Percentiles rank a stretch among this genome's conserved stretches.
phyloP scores from a whole-genome alignment of 2,888 invertebrate species.

The Phlogophora meticulosa region DNA sequence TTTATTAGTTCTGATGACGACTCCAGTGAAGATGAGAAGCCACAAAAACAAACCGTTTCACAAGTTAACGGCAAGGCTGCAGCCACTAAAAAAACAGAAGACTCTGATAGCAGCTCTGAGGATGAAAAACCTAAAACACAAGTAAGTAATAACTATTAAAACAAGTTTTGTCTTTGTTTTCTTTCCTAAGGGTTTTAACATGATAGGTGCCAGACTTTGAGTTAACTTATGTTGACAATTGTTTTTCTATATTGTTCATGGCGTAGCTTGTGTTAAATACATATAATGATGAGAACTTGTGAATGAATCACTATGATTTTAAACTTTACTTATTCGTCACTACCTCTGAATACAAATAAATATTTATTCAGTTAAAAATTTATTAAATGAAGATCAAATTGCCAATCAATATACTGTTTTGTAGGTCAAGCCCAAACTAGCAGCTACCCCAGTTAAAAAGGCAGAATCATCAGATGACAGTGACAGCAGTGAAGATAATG shows the following conservation, averaged over 20 bases:
- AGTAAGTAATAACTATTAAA: slow-evolving; percentile 59
- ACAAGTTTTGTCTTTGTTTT: background rate
- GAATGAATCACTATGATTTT: slow-evolving; percentile 76
- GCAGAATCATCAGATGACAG: slow-evolving; percentile 77
- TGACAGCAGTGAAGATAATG: slow-evolving; percentile 67
- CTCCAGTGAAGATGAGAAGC: slow-evolving; percentile 76
- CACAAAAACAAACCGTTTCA: slow-evolving; percentile 71
- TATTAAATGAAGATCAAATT: background rate
- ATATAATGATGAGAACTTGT: slow-evolving; percentile 75
- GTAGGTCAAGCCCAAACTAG: slow-evolving; percentile 57
- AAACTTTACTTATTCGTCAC: slow-evolving; percentile 80
- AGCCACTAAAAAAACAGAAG: slow-evolving; percentile 75
- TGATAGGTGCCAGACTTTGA: too few relatives aligned
- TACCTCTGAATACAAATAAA: slow-evolving; percentile 79
- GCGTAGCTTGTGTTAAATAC: slow-evolving; percentile 61
- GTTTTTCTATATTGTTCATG: too few relatives aligned
- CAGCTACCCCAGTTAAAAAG: slow-evolving; percentile 54
- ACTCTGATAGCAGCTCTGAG: slow-evolving; percentile 85
- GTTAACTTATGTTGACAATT: too few relatives aligned
- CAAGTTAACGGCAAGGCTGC: slow-evolving; percentile 80
- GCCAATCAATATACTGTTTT: background rate
- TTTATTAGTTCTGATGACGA: slow-evolving; percentile 65
- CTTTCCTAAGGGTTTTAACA: too few relatives aligned
- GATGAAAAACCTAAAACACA: slow-evolving; percentile 78
- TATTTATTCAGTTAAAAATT: background rate